A percentile compares a stretch with the other conserved stretches of the same genome.
These are phyloP conservation scores for Patella depressa DNA, from an alignment of 2,888 invertebrate genomes.

Conservation along the genomic window DNA sequence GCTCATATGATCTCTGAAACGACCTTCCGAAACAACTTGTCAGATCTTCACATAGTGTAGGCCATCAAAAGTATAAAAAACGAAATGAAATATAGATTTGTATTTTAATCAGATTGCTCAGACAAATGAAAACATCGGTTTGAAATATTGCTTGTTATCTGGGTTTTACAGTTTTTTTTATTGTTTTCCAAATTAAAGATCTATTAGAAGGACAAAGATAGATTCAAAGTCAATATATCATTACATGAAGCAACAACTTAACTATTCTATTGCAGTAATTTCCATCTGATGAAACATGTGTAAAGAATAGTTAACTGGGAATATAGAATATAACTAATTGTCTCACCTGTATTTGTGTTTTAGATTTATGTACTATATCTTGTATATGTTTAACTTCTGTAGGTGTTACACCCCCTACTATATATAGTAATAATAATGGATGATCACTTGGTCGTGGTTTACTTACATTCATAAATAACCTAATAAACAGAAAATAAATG, in stretches of 20 bases:
- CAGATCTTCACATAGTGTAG: too few relatives aligned
- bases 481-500: conserved; percentile 58
- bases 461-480: conserved; percentile 76
- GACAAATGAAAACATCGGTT: too few relatives aligned
- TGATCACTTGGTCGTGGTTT: conserved; percentile 78
- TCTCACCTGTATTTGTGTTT: conserved; percentile 51
- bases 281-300: neutral
- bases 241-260: neutral
- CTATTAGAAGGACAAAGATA: too few relatives aligned
- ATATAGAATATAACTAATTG: neutral
- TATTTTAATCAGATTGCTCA: too few relatives aligned
- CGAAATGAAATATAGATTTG: too few relatives aligned
- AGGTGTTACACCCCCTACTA: conserved; percentile 79
- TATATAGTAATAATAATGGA: conserved; percentile 77
- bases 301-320: neutral
- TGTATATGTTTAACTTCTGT: conserved; percentile 75
- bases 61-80: too few relatives aligned
- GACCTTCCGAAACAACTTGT: too few relatives aligned
- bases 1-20: too few relatives aligned
- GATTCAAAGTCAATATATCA: too few relatives aligned
- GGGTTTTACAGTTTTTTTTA: too few relatives aligned
- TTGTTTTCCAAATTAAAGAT: too few relatives aligned
- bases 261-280: neutral
- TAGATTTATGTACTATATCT: conserved; percentile 59
- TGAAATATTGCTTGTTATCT: too few relatives aligned